Base-by-base conservation (phyloP, 1,140 invertebrate genomes). In the Drosophila punjabiensis region DNA sequence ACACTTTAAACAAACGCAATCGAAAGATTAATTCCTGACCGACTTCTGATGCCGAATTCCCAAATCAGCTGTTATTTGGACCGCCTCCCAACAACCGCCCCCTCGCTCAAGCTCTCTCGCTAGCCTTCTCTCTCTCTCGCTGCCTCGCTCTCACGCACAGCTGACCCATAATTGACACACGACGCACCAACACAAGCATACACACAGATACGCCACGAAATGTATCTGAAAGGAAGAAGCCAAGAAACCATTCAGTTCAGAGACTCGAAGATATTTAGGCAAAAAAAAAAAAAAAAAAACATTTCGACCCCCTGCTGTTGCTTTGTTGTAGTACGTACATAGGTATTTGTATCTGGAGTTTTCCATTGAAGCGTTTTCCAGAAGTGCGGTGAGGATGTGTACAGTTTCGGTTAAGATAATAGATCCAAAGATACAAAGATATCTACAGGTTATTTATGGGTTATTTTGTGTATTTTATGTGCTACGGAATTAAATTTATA, bases 361-460 rank as follows among this genome's bases (percentile, higher is more conserved):
- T 90, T 89, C 79, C 86, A 90, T 90, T 90, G 82, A 90, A 90
- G 73, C 76, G 84, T 86, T 90, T 80, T 90, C 79, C 13, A 61
- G 67, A 60, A 73, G 68, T 73, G 74, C 70, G 52, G 18, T 20
- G 6, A 4, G 53, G 53, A 16, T 6, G 10, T 24, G 55, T 58
- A 58, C 55, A 58, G 55, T 58, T n/a, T 33, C 33, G 53, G 53
- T 56, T 24, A n/a, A 16, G 53, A 56, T 37, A 39, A 16, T 39
- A 10, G 33, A 0, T 1, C 0, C 24, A 11, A 2, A 24, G 14
- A 56, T 56, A 56, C 6, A 53, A 18, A 24, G 1, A 39, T 56
- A 37, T 16, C 18, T 24, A 37, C 53, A 37, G 33, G 53, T 35
- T 55, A 35, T 50, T 48, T 45, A 18, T 6, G 20, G n/a, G n/a